Percentiles rank a stretch among this genome's conserved stretches.
phyloP scores from a whole-genome alignment of 2,797 vertebrate genomes.

The Coluber constrictor region DNA sequence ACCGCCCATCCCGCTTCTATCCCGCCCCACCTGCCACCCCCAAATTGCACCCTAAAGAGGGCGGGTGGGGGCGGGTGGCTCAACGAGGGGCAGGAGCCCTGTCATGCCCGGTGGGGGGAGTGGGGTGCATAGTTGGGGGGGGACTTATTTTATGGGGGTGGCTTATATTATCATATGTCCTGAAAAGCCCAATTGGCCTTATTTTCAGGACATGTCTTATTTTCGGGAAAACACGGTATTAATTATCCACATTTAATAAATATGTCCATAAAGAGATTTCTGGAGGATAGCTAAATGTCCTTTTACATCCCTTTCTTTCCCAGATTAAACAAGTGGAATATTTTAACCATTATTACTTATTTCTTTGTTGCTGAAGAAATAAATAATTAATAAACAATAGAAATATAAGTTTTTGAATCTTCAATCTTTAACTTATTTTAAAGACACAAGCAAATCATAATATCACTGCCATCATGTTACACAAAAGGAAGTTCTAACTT shows the following conservation, averaged over 20 bases:
- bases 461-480: not conserved
- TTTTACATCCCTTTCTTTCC: not conserved
- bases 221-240: not conserved
- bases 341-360: not conserved
- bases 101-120: no score
- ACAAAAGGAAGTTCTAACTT: not conserved
- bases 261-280: not conserved
- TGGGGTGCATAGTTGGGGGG: no score
- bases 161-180: no score
- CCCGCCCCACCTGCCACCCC: no score
- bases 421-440: not conserved
- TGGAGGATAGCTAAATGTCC: not conserved
- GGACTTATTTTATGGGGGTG: no score
- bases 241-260: not conserved
- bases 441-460: not conserved
- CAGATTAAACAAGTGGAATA: not conserved
- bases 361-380: not conserved
- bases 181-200: no score
- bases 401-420: not conserved
- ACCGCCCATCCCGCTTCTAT: no score
- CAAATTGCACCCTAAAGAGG: no score
- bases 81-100: no score
- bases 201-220: no score
- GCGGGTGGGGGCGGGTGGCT: no score
- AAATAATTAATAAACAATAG: not conserved